phyloP scores from a whole-genome alignment of 2,113 vertebrate genomes.

The Chloropsis cyanopogon region DNA sequence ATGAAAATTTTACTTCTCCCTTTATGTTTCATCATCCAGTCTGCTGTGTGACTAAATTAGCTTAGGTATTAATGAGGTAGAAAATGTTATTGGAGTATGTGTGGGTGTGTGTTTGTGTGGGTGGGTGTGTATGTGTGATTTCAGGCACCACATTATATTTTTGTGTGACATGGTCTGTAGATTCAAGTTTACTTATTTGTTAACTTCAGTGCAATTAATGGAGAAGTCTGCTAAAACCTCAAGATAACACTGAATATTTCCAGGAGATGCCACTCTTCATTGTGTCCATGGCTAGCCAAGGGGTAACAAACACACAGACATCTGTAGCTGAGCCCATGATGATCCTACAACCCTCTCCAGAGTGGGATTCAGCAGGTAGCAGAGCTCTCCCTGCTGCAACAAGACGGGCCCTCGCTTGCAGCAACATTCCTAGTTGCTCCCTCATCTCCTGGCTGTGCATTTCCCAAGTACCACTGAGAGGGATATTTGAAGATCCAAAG shows the following conservation, averaged over 20 bases:
- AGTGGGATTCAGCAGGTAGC: fast-evolving
- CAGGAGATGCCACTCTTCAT: background rate
- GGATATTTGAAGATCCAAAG: background rate
- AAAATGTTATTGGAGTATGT: background rate
- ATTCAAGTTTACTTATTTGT: background rate
- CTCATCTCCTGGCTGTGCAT: background rate
- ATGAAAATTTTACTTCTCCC: background rate
- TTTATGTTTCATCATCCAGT: background rate
- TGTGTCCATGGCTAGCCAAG: background rate
- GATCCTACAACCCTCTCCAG: background rate
- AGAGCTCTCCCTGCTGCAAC: background rate
- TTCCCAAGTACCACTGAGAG: background rate
- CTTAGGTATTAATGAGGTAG: background rate
- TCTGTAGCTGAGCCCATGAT: background rate
- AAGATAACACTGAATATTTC: background rate
- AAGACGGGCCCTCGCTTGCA: background rate
- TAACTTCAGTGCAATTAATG: background rate
- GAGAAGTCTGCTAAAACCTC: background rate
- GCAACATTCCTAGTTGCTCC: background rate
- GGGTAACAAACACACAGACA: background rate
- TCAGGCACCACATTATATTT: background rate
- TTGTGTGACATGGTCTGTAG: background rate
- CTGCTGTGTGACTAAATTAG: background rate
- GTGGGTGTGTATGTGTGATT: background rate
- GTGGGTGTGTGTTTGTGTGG: no score